These are phyloP conservation scores for Dasyprocta punctata DNA, from an alignment of 2,113 vertebrate species.

Conservation along the genomic window DNA sequence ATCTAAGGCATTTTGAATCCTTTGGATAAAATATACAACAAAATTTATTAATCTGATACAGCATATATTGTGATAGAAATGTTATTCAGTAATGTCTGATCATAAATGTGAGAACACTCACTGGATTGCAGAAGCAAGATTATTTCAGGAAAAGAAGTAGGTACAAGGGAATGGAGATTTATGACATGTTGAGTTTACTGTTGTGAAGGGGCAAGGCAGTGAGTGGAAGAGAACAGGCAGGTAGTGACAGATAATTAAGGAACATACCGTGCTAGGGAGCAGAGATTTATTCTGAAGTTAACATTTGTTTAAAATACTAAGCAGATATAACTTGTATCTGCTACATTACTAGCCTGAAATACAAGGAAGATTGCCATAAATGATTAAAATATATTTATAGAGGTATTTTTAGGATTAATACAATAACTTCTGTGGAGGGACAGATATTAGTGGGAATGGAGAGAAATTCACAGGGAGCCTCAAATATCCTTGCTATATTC, in stretches of 20 bases:
- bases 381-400: neutral
- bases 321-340: neutral
- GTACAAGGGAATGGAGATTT: neutral
- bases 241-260: neutral
- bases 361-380: neutral
- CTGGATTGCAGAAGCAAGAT: neutral
- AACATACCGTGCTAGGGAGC: neutral
- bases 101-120: constrained; percentile 13
- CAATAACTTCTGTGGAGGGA: neutral
- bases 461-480: rapidly evolving
- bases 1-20: neutral
- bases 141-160: neutral
- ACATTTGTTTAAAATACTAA: constrained; percentile 21
- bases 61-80: neutral
- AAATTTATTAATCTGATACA: neutral
- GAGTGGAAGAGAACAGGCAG: neutral
- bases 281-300: neutral
- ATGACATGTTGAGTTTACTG: neutral
- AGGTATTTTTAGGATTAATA: neutral
- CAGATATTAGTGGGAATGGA: neutral
- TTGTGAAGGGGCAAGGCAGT: neutral
- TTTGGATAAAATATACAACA: neutral
- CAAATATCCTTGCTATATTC: neutral
- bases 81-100: neutral
- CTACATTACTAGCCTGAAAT: neutral